A percentile compares a stretch with the other conserved stretches of the same genome.
Conservation (phyloP, 2,113 vertebrate genomes). For the Cephalopholis sonnerati region DNA sequence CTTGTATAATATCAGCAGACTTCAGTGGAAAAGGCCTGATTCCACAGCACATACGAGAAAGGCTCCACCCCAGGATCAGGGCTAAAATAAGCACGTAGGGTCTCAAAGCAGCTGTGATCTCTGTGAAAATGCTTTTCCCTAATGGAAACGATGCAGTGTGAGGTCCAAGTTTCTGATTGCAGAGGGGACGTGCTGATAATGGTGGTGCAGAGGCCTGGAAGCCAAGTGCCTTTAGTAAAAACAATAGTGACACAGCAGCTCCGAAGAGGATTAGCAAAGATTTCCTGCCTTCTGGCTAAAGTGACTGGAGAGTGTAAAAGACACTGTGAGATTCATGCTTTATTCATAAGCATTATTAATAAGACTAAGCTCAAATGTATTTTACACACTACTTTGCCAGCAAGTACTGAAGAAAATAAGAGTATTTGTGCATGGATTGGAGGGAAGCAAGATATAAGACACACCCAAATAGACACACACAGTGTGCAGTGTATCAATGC, state of each 20-base stretch:
- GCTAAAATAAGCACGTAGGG: conserved; percentile 39
- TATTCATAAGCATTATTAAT: neutral
- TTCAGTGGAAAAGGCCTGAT: neutral
- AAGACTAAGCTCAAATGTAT: neutral
- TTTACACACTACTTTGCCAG: too few relatives aligned
- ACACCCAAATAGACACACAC: conserved; percentile 1
- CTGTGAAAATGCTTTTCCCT: neutral
- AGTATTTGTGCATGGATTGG: neutral
- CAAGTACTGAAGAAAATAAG: neutral
- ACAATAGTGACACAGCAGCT: conserved; percentile 18
- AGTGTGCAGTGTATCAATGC: neutral
- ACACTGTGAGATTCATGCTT: neutral
- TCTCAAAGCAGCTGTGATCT: conserved; percentile 20
- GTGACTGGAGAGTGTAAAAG: conserved; percentile 7
- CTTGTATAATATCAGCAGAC: neutral
- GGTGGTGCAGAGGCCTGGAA: neutral
- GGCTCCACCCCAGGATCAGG: neutral
- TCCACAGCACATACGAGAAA: neutral
- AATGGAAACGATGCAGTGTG: neutral
- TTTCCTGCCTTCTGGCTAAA: conserved; percentile 6
- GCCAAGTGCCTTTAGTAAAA: neutral
- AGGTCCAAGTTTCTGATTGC: conserved; percentile 3
- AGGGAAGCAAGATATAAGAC: neutral
- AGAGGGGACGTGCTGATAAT: neutral
- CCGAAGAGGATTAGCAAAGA: conserved; percentile 4